These are phyloP conservation scores for Riparia riparia DNA, from an alignment of 2,113 vertebrate genomes.

Conservation along the genomic window DNA sequence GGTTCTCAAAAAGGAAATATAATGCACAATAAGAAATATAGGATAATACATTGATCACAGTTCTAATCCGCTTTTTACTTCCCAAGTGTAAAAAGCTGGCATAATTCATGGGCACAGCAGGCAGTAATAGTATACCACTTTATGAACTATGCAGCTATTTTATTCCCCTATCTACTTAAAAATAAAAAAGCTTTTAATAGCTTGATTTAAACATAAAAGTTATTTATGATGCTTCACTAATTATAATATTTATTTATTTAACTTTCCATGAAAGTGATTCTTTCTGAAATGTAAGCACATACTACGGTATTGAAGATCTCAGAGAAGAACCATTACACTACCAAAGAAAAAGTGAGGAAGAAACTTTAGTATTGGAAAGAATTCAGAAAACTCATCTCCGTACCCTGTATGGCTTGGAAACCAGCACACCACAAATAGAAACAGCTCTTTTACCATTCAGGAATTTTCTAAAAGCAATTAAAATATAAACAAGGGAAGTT, in stretches of 20 bases:
- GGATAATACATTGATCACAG: slow-evolving; percentile 83
- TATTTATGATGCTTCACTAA: slow-evolving; percentile 81
- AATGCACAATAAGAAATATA: slow-evolving; percentile 82
- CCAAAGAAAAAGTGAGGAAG: not conserved
- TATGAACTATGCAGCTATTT: slow-evolving; percentile 83
- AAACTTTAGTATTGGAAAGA: slow-evolving; percentile 10
- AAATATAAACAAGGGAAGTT: slow-evolving; percentile 57
- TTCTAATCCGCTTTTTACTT: slow-evolving; percentile 81
- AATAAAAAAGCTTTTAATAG: slow-evolving; percentile 85
- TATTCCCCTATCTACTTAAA: slow-evolving; percentile 83
- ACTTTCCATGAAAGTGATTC: slow-evolving; percentile 68
- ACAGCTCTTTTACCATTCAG: not conserved
- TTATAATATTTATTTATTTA: slow-evolving; percentile 81
- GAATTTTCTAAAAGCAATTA: slow-evolving; percentile 34
- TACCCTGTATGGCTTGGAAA: not conserved
- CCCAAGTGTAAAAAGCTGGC: slow-evolving; percentile 82
- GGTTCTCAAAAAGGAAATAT: slow-evolving; percentile 81
- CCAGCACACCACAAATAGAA: not conserved
- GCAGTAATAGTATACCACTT: slow-evolving; percentile 83
- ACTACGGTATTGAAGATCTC: slow-evolving; percentile 20
- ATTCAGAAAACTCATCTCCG: slow-evolving; percentile 5
- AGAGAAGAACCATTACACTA: not conserved
- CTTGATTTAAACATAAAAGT: slow-evolving; percentile 83
- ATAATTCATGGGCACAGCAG: slow-evolving; percentile 83
- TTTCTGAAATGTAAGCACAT: slow-evolving; percentile 63